Conservation (phyloP, 2,797 vertebrate species). For the Denticeps clupeoides region DNA sequence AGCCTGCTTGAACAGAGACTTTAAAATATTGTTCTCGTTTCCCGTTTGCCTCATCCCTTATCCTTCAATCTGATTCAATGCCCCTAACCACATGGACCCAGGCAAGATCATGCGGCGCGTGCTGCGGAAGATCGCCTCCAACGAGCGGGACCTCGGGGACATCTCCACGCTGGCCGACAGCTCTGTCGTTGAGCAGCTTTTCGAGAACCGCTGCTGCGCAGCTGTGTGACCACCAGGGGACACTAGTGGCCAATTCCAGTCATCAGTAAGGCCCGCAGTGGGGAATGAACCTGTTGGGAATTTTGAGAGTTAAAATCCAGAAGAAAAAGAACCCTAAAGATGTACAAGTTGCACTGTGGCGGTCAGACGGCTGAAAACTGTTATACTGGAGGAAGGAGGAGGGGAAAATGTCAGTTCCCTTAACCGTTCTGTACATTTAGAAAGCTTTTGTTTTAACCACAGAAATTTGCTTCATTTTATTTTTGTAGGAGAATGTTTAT, state of each 20-base stretch:
- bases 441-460: not conserved
- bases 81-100: constrained; percentile 30
- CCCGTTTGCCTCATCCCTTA: too few relatives aligned
- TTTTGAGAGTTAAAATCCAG: not conserved
- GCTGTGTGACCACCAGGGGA: constrained; percentile 35
- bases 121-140: constrained; percentile 80
- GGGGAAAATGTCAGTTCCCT: constrained; percentile 7
- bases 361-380: not conserved
- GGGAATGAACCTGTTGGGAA: not conserved
- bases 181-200: constrained; percentile 75
- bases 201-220: constrained; percentile 65
- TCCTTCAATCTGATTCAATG: not conserved
- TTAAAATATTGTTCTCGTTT: too few relatives aligned
- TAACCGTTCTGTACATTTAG: constrained; percentile 15
- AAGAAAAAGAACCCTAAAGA: not conserved
- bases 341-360: constrained; percentile 4
- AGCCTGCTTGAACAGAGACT: too few relatives aligned
- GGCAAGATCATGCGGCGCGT: constrained; percentile 95
- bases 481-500: constrained; percentile 1
- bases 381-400: not conserved
- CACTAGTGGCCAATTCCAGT: not conserved
- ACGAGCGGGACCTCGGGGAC: constrained; percentile 82
- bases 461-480: constrained; percentile 11
- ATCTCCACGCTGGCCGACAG: constrained; percentile 82
- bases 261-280: not conserved